Evolutionary conservation across 2,797 vertebrate species (phyloP).

Genomic region (Danio jaintianensis): DNA sequence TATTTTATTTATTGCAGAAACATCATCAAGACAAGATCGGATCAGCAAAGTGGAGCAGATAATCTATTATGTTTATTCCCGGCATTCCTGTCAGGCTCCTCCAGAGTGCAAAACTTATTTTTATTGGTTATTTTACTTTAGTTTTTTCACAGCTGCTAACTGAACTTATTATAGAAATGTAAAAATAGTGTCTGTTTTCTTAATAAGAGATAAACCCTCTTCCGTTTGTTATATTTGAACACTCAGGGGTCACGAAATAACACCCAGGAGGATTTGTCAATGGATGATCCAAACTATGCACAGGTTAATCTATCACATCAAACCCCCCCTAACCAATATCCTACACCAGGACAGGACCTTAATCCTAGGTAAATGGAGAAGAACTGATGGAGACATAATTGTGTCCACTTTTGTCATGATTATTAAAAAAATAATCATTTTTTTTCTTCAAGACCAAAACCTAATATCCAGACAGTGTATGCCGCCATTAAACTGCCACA

Average conservation of each 20-base stretch:
- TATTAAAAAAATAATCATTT: not conserved
- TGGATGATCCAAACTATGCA: conserved; percentile 53
- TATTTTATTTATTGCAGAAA: not conserved
- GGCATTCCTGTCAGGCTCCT: conserved; percentile 1
- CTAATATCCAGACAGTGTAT: conserved; percentile 57
- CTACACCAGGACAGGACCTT: not conserved
- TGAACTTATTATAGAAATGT: not conserved
- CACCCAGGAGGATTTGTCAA: conserved; percentile 39
- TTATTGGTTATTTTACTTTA: conserved; percentile 40
- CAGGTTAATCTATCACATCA: conserved; percentile 61
- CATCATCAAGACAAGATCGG: conserved; percentile 28
- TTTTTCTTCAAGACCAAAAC: conserved; percentile 56
- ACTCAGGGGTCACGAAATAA: conserved; percentile 56
- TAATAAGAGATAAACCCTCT: not conserved
- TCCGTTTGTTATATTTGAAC: not conserved
- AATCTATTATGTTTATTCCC: conserved; percentile 3
- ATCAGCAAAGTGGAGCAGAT: not conserved
- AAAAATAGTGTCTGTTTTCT: not conserved
- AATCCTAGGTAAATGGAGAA: not conserved
- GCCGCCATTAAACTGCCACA: conserved; percentile 44
- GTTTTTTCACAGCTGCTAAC: not conserved
- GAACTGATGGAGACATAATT: not conserved
- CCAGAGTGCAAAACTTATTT: conserved; percentile 21
- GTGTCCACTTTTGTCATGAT: not conserved
- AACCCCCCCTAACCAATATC: not conserved